phyloP scores from a whole-genome alignment of 2,113 vertebrate genomes.

The Eonycteris spelaea region DNA sequence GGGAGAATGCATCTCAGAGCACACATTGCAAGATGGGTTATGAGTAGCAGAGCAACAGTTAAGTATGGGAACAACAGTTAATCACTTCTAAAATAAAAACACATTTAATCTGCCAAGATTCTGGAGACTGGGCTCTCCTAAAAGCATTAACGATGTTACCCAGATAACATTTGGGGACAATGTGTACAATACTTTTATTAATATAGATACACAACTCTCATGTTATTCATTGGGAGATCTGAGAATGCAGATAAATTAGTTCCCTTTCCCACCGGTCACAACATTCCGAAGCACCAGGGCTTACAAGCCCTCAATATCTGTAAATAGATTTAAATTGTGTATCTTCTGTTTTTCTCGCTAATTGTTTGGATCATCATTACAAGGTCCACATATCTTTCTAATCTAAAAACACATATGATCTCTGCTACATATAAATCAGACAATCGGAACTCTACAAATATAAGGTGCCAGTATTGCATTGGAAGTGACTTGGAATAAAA shows the following conservation, averaged over 20 bases:
- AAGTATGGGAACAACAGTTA: rapidly evolving
- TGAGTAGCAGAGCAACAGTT: background rate
- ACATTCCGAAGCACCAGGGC: background rate
- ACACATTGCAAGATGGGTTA: background rate
- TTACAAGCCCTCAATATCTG: background rate
- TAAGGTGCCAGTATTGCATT: background rate
- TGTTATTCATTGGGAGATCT: background rate
- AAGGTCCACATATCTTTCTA: background rate
- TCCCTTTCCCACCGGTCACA: background rate
- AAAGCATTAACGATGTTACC: background rate
- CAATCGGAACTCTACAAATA: background rate
- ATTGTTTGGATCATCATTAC: background rate
- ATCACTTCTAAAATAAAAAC: too few species aligned
- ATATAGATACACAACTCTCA: background rate
- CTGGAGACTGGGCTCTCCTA: background rate
- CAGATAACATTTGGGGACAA: background rate
- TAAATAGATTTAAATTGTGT: background rate
- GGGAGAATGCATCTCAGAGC: background rate
- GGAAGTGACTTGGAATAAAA: background rate
- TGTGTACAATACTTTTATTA: background rate
- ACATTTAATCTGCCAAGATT: background rate
- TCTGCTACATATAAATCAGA: background rate
- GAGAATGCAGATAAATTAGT: background rate
- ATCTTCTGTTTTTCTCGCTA: background rate
- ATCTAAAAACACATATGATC: background rate